phyloP scores from a whole-genome alignment of 2,113 vertebrate species.

The Typhlomys cinereus region DNA sequence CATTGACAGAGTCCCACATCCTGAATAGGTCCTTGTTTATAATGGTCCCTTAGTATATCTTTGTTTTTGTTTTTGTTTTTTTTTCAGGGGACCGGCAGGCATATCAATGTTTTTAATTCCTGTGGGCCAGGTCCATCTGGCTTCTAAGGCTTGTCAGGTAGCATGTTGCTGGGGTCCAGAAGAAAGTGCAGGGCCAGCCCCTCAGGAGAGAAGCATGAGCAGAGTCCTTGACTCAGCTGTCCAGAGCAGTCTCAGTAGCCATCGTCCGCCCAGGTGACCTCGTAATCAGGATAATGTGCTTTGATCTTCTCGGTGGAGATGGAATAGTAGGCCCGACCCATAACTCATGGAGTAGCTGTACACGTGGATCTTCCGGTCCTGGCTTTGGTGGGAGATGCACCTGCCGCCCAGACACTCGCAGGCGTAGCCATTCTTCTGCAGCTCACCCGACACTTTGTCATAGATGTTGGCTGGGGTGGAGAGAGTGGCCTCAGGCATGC shows the following conservation, averaged over 20 bases:
- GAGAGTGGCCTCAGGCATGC: neutral
- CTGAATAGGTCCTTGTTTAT: neutral
- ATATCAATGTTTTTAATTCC: too few relatives aligned
- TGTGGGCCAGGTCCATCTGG: too few relatives aligned
- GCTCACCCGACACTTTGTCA: constrained; percentile 88
- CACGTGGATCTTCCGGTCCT: constrained; percentile 91
- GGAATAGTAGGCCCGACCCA: constrained; percentile 92
- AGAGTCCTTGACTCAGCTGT: neutral
- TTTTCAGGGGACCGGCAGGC: too few relatives aligned
- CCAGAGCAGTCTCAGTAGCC: too few relatives aligned
- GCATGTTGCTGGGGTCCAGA: too few relatives aligned
- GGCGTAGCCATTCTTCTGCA: constrained; percentile 87
- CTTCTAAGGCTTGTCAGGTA: too few relatives aligned
- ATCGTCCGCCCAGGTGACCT: constrained; percentile 95
- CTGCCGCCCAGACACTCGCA: constrained; percentile 95
- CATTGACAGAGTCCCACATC: neutral
- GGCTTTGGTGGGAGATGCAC: constrained; percentile 89
- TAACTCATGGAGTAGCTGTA: constrained; percentile 98
- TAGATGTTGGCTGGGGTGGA: constrained; percentile 90
- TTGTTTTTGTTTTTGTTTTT: neutral
- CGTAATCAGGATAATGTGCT: constrained; percentile 89
- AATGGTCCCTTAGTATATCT: too few relatives aligned
- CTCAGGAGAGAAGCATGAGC: too few relatives aligned
- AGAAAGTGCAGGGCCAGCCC: too few relatives aligned
- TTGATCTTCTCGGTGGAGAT: constrained; percentile 93